Evolutionary conservation across 1,140 invertebrate species (phyloP).

Genomic region (Plectus sambesii): DNA sequence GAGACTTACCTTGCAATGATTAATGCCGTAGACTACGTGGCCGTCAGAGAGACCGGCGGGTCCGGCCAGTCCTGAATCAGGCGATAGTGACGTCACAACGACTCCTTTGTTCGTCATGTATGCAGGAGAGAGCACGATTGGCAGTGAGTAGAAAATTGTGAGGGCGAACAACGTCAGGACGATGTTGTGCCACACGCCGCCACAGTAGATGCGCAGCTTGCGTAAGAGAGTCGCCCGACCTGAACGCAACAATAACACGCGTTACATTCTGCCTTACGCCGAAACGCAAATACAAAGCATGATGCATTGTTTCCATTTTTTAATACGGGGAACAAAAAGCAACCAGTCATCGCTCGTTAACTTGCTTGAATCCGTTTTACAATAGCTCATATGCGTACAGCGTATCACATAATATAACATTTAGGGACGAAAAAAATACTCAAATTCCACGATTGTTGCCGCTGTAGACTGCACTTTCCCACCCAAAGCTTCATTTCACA

Average conservation of each 20-base stretch:
- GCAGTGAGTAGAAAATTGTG: slow-evolving; percentile 59
- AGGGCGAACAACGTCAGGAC: slow-evolving; percentile 63
- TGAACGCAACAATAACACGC: slow-evolving; percentile 54
- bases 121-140: slow-evolving; percentile 62
- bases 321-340: too few species aligned
- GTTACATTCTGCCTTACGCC: too few species aligned
- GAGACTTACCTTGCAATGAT: slow-evolving; percentile 62
- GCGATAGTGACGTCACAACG: slow-evolving; percentile 52
- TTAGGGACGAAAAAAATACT: too few species aligned
- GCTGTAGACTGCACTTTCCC: too few species aligned
- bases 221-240: slow-evolving; percentile 59
- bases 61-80: slow-evolving; percentile 56
- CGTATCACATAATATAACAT: too few species aligned
- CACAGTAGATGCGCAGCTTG: slow-evolving; percentile 72
- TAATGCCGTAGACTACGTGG: slow-evolving; percentile 65
- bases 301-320: too few species aligned
- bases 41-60: slow-evolving; percentile 60
- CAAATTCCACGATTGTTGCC: too few species aligned
- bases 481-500: too few species aligned
- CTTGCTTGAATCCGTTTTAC: too few species aligned
- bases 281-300: too few species aligned
- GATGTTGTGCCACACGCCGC: slow-evolving; percentile 91
- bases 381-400: too few species aligned
- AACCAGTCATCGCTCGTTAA: too few species aligned
- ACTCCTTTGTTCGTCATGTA: slow-evolving; percentile 64